A percentile compares a stretch with the other conserved stretches of the same genome.
Conservation (phyloP, 2,888 invertebrate species). For the Caenorhabditis doughertyi region DNA sequence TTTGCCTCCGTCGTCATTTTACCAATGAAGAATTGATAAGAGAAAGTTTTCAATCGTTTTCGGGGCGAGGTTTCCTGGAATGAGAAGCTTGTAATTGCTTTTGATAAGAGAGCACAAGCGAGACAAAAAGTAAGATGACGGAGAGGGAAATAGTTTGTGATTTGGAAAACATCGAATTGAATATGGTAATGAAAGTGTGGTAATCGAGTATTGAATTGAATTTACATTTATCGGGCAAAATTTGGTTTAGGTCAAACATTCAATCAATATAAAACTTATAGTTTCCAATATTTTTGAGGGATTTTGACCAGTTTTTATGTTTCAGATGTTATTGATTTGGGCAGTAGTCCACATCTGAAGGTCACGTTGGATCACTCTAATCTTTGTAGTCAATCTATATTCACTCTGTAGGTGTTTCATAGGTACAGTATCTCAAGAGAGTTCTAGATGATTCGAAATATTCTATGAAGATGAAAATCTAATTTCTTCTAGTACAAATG, state of each 20-base stretch:
- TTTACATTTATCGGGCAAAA: background rate
- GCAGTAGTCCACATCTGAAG: too few relatives aligned
- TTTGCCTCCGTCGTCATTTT: conserved; percentile 5
- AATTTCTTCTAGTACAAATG: too few relatives aligned
- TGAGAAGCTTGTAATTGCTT: conserved; percentile 17
- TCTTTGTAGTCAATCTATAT: too few relatives aligned
- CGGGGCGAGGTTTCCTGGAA: conserved; percentile 52
- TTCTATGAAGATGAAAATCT: too few relatives aligned
- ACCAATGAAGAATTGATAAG: conserved; percentile 8
- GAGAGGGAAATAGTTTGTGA: background rate
- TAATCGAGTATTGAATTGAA: background rate
- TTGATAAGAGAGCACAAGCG: conserved; percentile 12
- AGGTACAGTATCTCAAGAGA: too few relatives aligned
- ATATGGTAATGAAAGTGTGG: conserved; percentile 1
- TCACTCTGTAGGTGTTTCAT: too few relatives aligned
- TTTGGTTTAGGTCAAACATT: background rate
- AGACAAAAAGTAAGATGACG: conserved; percentile 18
- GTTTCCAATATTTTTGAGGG: too few relatives aligned
- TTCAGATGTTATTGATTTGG: too few relatives aligned
- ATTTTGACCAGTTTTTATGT: too few relatives aligned
- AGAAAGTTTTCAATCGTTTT: conserved; percentile 5
- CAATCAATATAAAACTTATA: too few relatives aligned
- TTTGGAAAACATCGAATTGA: background rate
- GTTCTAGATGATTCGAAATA: too few relatives aligned
- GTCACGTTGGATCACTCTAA: too few relatives aligned